Conservation (phyloP, 2,113 vertebrate species). For the Toxotes chatareus region DNA sequence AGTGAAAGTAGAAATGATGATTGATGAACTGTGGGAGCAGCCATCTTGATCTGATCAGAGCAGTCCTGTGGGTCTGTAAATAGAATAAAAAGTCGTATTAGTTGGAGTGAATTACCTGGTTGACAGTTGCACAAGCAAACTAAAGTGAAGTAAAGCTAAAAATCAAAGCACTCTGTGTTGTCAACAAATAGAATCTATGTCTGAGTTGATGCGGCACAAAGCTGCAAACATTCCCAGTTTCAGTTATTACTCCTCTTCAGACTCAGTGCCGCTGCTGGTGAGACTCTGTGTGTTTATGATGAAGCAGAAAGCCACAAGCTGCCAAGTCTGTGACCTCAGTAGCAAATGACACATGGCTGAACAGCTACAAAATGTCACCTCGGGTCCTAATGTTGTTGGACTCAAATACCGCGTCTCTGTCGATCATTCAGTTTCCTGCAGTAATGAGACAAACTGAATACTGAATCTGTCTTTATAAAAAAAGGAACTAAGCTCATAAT, state of each 20-base stretch:
- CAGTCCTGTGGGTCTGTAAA: conserved; percentile 19
- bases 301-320: conserved; percentile 12
- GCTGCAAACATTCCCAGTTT: not conserved
- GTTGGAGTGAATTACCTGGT: conserved; percentile 17
- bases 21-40: conserved; percentile 45
- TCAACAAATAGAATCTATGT: not conserved
- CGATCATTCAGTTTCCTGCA: not conserved
- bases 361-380: conserved; percentile 34
- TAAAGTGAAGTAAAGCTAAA: not conserved
- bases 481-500: conserved; percentile 18
- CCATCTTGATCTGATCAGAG: conserved; percentile 60
- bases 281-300: conserved; percentile 25
- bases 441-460: conserved; percentile 23
- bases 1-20: conserved; percentile 49
- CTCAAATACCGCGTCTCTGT: not conserved
- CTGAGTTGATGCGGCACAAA: not conserved
- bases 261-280: not conserved
- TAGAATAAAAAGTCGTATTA: conserved; percentile 37
- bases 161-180: not conserved
- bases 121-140: not conserved
- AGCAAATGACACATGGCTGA: conserved; percentile 4
- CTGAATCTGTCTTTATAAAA: conserved; percentile 2
- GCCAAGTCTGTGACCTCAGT: conserved; percentile 13
- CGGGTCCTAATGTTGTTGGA: not conserved
- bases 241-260: not conserved